phyloP scores from a whole-genome alignment of 2,797 vertebrate genomes.

The Sebastes flavidus region DNA sequence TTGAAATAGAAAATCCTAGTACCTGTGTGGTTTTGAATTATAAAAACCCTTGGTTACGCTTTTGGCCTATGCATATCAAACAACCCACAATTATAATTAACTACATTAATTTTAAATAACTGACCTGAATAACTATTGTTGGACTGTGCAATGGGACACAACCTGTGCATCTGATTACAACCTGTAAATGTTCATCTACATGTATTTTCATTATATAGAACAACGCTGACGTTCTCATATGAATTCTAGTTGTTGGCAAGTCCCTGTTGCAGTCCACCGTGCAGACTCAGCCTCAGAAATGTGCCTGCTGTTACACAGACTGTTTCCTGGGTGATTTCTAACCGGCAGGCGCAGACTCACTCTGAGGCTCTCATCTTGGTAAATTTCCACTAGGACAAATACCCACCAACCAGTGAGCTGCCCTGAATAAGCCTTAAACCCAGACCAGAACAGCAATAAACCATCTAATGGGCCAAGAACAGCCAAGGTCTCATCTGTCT shows the following conservation, averaged over 20 bases:
- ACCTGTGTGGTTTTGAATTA: neutral
- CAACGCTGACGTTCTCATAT: neutral
- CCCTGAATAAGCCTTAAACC: conserved; percentile 14
- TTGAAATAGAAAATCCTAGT: neutral
- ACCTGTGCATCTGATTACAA: neutral
- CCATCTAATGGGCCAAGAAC: neutral
- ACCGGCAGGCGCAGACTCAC: conserved; percentile 36
- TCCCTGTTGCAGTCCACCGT: neutral
- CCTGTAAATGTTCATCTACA: neutral
- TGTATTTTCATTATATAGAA: neutral
- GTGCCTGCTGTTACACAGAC: conserved; percentile 7
- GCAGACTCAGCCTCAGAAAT: conserved; percentile 16
- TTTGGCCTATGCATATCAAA: neutral
- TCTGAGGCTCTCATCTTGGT: conserved; percentile 55
- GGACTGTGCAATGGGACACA: neutral
- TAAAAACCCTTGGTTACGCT: neutral
- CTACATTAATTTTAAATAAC: neutral
- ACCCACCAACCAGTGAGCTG: conserved; percentile 15
- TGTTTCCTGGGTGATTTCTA: conserved; percentile 56
- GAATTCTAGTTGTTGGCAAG: neutral
- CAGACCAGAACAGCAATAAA: conserved; percentile 21
- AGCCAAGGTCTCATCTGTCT: neutral
- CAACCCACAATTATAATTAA: neutral
- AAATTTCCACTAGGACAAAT: conserved; percentile 72
- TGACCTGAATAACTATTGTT: neutral